phyloP scores from a whole-genome alignment of 2,888 invertebrate genomes.

The Endomychus coccineus region DNA sequence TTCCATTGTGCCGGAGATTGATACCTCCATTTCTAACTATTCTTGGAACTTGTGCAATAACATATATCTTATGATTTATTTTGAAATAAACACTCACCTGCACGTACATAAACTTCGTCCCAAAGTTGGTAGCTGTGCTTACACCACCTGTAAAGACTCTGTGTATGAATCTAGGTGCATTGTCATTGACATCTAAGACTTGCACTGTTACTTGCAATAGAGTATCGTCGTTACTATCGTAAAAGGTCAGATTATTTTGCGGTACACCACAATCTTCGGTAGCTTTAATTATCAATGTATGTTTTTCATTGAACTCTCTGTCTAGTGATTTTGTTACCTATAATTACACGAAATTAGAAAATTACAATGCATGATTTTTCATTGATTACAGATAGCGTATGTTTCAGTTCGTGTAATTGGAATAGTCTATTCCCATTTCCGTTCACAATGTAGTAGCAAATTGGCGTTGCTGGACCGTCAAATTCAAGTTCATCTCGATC shows the following conservation, averaged over 20 bases:
- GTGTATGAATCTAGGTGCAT: conserved; percentile 74
- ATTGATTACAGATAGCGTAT: conserved; percentile 54
- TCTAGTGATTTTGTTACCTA: conserved; percentile 60
- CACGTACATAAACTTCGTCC: conserved; percentile 76
- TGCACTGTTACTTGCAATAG: conserved; percentile 60
- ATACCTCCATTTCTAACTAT: too few relatives aligned
- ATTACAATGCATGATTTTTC: neutral
- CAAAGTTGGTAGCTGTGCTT: conserved; percentile 88
- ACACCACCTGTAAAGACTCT: conserved; percentile 89
- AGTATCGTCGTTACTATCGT: conserved; percentile 58
- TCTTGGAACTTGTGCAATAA: too few relatives aligned
- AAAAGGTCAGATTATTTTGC: conserved; percentile 51
- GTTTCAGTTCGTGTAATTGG: conserved; percentile 62
- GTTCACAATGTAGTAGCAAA: conserved; percentile 89
- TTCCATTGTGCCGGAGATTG: too few relatives aligned
- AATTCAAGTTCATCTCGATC: conserved; percentile 82
- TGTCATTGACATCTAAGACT: conserved; percentile 85
- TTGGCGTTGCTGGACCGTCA: conserved; percentile 65
- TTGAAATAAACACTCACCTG: too few relatives aligned
- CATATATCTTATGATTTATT: too few relatives aligned
- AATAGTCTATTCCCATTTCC: conserved; percentile 72
- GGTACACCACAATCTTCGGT: conserved; percentile 69
- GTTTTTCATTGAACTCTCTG: conserved; percentile 61
- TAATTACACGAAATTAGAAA: conserved; percentile 12
- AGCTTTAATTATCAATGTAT: conserved; percentile 69